A percentile compares a stretch with the other conserved stretches of the same genome.
Conservation (phyloP, 2,113 vertebrate genomes). For the Leiothrix lutea region DNA sequence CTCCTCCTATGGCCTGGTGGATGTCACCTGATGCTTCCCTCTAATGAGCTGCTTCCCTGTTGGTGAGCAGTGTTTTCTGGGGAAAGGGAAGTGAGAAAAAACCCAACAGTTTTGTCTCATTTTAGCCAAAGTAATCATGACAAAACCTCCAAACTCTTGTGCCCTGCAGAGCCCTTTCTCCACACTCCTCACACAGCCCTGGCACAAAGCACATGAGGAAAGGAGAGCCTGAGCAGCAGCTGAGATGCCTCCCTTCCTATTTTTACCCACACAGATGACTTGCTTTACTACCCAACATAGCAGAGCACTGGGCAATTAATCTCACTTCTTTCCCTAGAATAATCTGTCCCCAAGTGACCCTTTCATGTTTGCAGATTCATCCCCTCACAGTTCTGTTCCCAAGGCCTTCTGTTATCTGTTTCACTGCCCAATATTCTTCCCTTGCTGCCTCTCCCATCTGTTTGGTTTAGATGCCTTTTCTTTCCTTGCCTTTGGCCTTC, state of each 20-base stretch:
- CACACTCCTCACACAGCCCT: neutral
- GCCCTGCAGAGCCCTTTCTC: neutral
- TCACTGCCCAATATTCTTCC: neutral
- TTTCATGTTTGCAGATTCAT: neutral
- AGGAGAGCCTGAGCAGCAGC: neutral
- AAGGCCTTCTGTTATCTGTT: neutral
- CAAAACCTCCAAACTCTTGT: neutral
- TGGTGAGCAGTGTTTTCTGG: neutral
- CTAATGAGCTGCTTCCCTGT: neutral
- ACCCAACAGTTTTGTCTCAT: neutral
- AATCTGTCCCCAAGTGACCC: slow-evolving; percentile 19
- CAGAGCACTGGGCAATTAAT: neutral
- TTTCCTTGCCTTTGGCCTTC: neutral
- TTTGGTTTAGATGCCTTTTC: neutral
- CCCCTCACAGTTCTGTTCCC: neutral
- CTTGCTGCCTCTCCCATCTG: neutral
- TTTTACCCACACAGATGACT: slow-evolving; percentile 18
- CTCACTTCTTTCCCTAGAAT: neutral
- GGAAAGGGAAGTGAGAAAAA: neutral
- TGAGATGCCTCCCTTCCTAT: neutral
- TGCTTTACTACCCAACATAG: neutral
- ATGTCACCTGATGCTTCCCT: neutral
- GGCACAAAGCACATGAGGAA: neutral
- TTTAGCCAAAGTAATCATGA: neutral
- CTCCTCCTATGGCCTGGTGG: neutral